phyloP scores from a whole-genome alignment of 2,888 invertebrate genomes.

The Morinoia aosen region DNA sequence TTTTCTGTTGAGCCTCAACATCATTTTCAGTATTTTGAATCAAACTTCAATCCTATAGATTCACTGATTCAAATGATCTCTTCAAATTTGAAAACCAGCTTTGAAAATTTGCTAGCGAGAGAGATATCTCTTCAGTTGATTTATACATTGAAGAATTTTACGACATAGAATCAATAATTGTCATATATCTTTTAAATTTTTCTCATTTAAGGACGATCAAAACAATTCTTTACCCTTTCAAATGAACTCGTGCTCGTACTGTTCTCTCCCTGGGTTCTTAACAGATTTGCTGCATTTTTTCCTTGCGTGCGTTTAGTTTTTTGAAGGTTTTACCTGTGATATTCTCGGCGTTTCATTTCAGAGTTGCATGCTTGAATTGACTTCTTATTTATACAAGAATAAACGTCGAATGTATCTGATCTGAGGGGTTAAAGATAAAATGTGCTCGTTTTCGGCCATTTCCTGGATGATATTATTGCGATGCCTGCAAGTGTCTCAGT shows the following conservation, averaged over 20 bases:
- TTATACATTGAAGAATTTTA: neutral
- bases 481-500: too few species aligned
- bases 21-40: too few species aligned
- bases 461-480: neutral
- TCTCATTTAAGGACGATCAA: too few species aligned
- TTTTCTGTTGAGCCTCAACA: too few species aligned
- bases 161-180: neutral
- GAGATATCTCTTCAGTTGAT: neutral
- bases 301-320: neutral
- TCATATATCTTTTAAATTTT: too few species aligned
- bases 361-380: neutral
- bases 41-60: neutral
- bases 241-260: too few species aligned
- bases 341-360: neutral
- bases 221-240: too few species aligned
- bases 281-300: neutral
- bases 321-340: neutral
- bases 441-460: neutral
- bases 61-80: neutral
- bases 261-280: too few species aligned
- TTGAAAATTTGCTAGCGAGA: neutral
- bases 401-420: neutral
- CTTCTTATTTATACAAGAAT: neutral
- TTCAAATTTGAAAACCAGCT: neutral
- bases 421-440: neutral